A percentile compares a stretch with the other conserved stretches of the same genome.
Conservation (phyloP, 2,797 vertebrate genomes). For the Argya squamiceps region DNA sequence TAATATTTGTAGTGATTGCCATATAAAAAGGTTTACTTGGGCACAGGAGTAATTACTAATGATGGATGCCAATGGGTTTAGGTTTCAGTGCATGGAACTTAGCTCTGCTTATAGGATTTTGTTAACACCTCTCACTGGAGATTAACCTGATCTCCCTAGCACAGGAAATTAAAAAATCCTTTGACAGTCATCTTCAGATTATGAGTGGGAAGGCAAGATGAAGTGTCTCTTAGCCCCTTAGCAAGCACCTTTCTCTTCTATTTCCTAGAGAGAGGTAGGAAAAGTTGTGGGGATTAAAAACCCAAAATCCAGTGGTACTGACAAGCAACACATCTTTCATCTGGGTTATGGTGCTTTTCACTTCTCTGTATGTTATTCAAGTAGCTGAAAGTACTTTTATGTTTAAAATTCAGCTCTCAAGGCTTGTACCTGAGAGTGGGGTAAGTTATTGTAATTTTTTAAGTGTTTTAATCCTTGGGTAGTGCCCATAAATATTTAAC, state of each 20-base stretch:
- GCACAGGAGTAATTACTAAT: slow-evolving; percentile 11
- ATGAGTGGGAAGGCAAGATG: slow-evolving; percentile 10
- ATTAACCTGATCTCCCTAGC: slow-evolving; percentile 48
- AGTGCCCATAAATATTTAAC: background rate
- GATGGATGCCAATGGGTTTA: slow-evolving; percentile 28
- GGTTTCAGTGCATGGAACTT: background rate
- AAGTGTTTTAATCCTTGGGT: background rate
- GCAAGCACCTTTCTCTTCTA: background rate
- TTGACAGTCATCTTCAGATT: slow-evolving; percentile 52
- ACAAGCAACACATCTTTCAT: background rate
- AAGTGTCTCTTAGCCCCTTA: slow-evolving; percentile 10
- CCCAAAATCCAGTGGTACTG: background rate
- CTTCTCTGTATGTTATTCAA: background rate
- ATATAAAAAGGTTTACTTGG: slow-evolving; percentile 15
- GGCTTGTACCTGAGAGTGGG: background rate
- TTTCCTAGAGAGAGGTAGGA: background rate
- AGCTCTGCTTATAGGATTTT: slow-evolving; percentile 51
- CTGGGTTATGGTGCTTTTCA: background rate
- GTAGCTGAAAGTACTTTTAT: background rate
- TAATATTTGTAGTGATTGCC: slow-evolving; percentile 1
- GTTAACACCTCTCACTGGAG: slow-evolving; percentile 61
- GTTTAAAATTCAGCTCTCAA: background rate
- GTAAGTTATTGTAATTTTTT: background rate
- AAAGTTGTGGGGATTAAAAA: background rate
- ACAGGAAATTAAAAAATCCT: slow-evolving; percentile 47